phyloP scores from a whole-genome alignment of 2,888 invertebrate genomes.

The Psylliodes chrysocephalus region DNA sequence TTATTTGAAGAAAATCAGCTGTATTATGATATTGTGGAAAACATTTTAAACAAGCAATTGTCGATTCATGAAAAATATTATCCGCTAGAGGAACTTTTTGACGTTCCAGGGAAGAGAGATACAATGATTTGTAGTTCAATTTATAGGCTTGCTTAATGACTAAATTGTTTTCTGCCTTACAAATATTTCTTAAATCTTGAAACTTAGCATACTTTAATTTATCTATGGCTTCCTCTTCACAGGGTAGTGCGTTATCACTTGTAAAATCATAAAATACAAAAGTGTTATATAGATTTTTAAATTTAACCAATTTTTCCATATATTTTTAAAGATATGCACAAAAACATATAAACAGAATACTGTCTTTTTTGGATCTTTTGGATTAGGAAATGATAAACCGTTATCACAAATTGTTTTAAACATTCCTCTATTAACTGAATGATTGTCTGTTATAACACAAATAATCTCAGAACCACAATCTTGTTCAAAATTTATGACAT shows the following conservation, averaged over 20 bases:
- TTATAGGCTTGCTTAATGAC: conserved; percentile 5
- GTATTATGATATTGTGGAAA: too few species aligned
- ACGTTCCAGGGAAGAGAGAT: background rate
- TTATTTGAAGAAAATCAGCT: too few species aligned
- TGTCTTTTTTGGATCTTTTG: background rate
- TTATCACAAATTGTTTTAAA: background rate
- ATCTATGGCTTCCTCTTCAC: too few species aligned
- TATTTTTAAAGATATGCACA: background rate
- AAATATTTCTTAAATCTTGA: too few species aligned
- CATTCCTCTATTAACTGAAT: background rate
- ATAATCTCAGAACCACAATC: background rate
- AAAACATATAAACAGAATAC: background rate
- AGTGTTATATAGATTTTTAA: background rate
- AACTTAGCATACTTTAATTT: too few species aligned
- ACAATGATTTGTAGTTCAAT: background rate
- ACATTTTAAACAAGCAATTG: background rate
- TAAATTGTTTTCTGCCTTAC: background rate
- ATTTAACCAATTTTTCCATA: background rate
- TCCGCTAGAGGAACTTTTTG: conserved; percentile 8
- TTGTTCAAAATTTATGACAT: conserved; percentile 2
- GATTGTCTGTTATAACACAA: background rate
- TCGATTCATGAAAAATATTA: conserved; percentile 1
- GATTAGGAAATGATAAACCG: background rate
- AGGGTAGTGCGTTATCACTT: too few species aligned
- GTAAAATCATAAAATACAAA: conserved; percentile 5